These are phyloP conservation scores for Drosophila pectinifera DNA, from an alignment of 1,140 invertebrate genomes.

Conservation along the genomic window DNA sequence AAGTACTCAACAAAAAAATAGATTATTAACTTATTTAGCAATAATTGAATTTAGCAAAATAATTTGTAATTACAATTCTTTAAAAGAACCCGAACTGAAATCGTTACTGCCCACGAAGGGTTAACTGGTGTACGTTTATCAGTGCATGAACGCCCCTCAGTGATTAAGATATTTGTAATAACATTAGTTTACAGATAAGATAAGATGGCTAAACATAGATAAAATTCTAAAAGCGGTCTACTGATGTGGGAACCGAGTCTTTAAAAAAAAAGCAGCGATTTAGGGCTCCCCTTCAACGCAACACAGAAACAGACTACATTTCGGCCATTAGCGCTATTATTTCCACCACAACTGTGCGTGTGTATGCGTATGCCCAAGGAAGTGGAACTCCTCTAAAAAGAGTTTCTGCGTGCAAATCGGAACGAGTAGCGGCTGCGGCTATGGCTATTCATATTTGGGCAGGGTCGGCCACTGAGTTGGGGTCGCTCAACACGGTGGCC, in stretches of 20 bases:
- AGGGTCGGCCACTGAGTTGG: conserved; percentile 18
- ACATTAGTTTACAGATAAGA: conserved; percentile 32
- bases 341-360: conserved; percentile 35
- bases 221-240: conserved; percentile 14
- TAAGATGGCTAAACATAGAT: conserved; percentile 32
- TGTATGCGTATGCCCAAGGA: conserved; percentile 33
- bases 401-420: conserved; percentile 24
- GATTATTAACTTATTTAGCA: neutral
- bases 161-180: conserved; percentile 22
- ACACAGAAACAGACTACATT: conserved; percentile 17
- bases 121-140: conserved; percentile 3
- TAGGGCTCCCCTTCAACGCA: conserved; percentile 14
- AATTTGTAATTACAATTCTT: neutral
- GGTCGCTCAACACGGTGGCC: conserved; percentile 42
- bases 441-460: conserved; percentile 22
- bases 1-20: too few species aligned
- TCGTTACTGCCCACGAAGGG: neutral
- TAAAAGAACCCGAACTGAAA: neutral
- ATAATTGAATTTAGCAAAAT: neutral
- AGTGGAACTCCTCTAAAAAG: conserved; percentile 24
- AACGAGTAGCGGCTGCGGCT: conserved; percentile 13
- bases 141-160: conserved; percentile 5
- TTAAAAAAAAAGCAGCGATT: neutral
- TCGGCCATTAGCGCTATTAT: conserved; percentile 22
- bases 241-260: neutral